Conservation (phyloP, 1,140 invertebrate genomes). For the Caenorhabditis elegans region DNA sequence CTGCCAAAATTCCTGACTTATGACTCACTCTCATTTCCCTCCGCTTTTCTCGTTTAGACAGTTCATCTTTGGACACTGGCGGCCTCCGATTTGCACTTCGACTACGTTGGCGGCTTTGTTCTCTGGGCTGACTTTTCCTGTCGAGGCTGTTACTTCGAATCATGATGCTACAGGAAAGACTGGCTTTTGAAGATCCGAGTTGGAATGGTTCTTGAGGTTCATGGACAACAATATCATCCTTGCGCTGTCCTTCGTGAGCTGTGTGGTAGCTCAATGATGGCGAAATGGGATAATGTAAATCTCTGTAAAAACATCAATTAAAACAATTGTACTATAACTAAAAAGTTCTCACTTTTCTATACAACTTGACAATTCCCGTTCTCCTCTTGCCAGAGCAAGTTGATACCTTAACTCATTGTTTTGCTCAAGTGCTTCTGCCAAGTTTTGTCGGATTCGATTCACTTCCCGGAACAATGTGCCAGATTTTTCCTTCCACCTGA, state of each 20-base stretch:
- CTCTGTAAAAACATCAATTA: background rate
- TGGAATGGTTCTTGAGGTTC: constrained; percentile 2
- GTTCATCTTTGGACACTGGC: constrained; percentile 22
- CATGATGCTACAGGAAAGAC: background rate
- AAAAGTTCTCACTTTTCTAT: constrained; percentile 8
- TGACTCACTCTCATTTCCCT: constrained; percentile 20
- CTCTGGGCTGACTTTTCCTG: constrained; percentile 35
- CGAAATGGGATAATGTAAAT: background rate
- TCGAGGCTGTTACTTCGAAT: constrained; percentile 24
- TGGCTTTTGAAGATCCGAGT: background rate
- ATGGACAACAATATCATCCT: constrained; percentile 10
- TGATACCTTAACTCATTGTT: constrained; percentile 51
- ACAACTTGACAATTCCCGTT: constrained; percentile 57
- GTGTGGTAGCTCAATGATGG: constrained; percentile 1
- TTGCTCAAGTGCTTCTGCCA: constrained; percentile 49
- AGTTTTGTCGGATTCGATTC: constrained; percentile 52
- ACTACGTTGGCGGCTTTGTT: constrained; percentile 16
- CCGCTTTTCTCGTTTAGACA: background rate
- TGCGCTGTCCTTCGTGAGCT: background rate
- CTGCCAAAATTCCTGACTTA: background rate
- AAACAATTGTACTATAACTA: too few relatives aligned
- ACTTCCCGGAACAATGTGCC: constrained; percentile 62
- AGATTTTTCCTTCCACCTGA: constrained; percentile 61
- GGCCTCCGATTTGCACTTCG: constrained; percentile 26
- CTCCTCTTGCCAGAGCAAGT: constrained; percentile 57